Percentiles rank a stretch among this genome's conserved stretches.
These are phyloP conservation scores for Litocranius walleri DNA, from an alignment of 2,113 vertebrate genomes.

Conservation along the genomic window DNA sequence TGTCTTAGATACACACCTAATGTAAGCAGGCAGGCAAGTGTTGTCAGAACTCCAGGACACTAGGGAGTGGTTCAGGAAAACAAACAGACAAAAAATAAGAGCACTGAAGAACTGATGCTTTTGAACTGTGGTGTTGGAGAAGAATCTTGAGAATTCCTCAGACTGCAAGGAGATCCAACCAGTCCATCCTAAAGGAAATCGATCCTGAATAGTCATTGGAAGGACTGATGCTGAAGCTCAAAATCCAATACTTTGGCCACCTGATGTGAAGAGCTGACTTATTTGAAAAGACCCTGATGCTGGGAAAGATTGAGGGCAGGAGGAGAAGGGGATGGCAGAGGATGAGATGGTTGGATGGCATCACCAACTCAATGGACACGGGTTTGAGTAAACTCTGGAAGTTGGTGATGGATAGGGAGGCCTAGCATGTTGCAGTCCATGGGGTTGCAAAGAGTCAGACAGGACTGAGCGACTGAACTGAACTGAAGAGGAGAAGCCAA, in stretches of 20 bases:
- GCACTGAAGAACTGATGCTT: background rate
- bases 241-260: background rate
- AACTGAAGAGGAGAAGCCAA: background rate
- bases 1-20: background rate
- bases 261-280: background rate
- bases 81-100: background rate
- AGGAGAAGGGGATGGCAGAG: background rate
- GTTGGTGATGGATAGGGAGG: background rate
- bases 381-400: background rate
- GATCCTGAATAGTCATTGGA: background rate
- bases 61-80: background rate
- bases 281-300: background rate
- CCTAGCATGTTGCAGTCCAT: background rate
- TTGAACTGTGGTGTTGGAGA: background rate
- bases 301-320: background rate
- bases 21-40: background rate
- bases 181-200: background rate
- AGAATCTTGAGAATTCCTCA: background rate
- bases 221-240: background rate
- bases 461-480: accelerated
- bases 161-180: background rate
- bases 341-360: background rate
- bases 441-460: background rate
- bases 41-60: background rate
- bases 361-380: background rate